Evolutionary conservation across 2,888 invertebrate genomes (phyloP).

Genomic region (Lepidonotus clava): DNA sequence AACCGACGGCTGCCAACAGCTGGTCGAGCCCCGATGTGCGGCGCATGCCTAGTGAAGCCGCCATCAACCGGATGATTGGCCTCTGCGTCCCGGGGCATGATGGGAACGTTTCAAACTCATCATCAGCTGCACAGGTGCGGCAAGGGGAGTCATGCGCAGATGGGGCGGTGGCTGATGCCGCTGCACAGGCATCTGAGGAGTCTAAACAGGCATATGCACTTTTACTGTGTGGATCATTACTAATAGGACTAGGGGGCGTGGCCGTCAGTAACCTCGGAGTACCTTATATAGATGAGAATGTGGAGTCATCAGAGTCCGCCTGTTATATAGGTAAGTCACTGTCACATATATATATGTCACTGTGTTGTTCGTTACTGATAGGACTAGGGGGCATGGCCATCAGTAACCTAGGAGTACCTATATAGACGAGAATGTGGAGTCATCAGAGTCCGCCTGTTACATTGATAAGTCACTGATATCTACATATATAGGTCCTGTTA

Average conservation of each 20-base stretch:
- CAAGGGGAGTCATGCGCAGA: neutral
- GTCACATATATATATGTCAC: too few species aligned
- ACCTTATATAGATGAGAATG: slow-evolving; percentile 74
- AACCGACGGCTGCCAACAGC: neutral
- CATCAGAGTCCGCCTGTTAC: slow-evolving; percentile 68
- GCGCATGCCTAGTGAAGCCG: neutral
- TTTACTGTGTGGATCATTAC: slow-evolving; percentile 31
- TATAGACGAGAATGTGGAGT: slow-evolving; percentile 72
- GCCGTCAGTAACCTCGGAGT: slow-evolving; percentile 71
- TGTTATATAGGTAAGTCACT: slow-evolving; percentile 71
- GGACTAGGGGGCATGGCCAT: slow-evolving; percentile 64
- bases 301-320: slow-evolving; percentile 65
- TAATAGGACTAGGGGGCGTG: slow-evolving; percentile 61
- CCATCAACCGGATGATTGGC: neutral
- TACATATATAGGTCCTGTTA: too few species aligned
- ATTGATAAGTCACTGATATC: slow-evolving; percentile 69
- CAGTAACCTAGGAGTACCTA: slow-evolving; percentile 73
- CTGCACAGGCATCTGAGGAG: neutral
- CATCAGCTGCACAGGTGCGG: neutral
- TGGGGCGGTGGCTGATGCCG: neutral
- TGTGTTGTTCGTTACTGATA: slow-evolving; percentile 42
- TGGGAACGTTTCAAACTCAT: neutral
- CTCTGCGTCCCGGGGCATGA: neutral
- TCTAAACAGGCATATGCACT: neutral
- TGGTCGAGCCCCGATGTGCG: neutral